Base-by-base conservation (phyloP, 2,888 invertebrate species). In the Eutolmus rufibarbis region DNA sequence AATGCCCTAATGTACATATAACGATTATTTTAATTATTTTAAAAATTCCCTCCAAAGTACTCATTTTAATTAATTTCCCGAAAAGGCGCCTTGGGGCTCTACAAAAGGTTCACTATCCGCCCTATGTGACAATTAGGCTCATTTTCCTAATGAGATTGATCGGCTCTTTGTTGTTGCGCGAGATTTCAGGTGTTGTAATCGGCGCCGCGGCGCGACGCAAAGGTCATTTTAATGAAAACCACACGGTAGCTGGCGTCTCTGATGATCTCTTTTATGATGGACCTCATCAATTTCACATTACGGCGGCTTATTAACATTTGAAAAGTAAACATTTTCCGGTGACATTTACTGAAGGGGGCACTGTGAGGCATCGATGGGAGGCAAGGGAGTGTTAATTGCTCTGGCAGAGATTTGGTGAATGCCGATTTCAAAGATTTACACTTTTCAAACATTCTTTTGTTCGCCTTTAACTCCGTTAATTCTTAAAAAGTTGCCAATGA, bases 221-320 rank as follows among this genome's bases (percentile, higher is more conserved):
- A 76, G 40, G 40, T 76, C 9, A n/a, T 9, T 12, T 76, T 19
- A 40, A 40, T 76, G 34, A 76, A n/a, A 76, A 76, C 76, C 40
- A 76, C 31, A 76, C 76, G 40, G 76, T 76, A 76, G 76, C 76
- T 40, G 19, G 28, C 37, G 76, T 2, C 37, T 76, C 76, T 76
- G 76, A 37, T 76, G 40, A 19, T 7, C n/a, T 76, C 76, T 76
- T 76, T 76, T 76, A 40, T 76, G 34, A 76, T 76, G 19, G 37
- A 76, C 37, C 37, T 76, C 76, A 76, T 76, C 76, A 76, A 76
- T 34, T 76, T 28, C 76, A 76, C 34, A 76, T 76, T 76, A 76
- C 8, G 76, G 28, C 28, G 66, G 76, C 76, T 76, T 76, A 76
- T 76, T 76, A 76, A 76, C 76, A 76, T 76, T 76, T 76, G 76